Evolutionary conservation across 2,797 vertebrate genomes (phyloP).

Genomic region (Anabacerthia variegaticeps): DNA sequence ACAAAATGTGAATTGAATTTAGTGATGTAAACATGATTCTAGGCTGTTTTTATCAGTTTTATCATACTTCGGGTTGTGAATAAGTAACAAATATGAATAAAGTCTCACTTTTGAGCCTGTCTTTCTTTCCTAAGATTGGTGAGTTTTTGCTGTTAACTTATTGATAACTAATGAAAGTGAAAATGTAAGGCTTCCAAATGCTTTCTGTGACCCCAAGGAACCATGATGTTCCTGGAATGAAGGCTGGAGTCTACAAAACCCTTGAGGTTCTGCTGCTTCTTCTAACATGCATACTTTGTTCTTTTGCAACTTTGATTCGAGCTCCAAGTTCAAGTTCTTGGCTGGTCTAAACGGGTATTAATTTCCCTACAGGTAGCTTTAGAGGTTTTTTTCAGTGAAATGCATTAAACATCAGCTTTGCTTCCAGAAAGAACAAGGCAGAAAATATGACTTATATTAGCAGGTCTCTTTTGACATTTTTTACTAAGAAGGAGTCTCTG

Average conservation of each 20-base stretch:
- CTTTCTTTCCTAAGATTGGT: constrained; percentile 11
- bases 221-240: neutral
- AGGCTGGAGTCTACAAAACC: neutral
- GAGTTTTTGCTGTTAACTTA: neutral
- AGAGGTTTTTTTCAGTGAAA: neutral
- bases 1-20: constrained; percentile 69
- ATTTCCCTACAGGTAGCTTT: neutral
- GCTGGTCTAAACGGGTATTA: neutral
- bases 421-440: neutral
- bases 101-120: constrained; percentile 72
- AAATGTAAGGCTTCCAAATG: neutral
- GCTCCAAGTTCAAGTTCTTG: neutral
- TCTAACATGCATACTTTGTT: neutral
- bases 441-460: neutral
- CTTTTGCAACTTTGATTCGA: neutral
- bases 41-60: constrained; percentile 76
- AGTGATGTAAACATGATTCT: constrained; percentile 67
- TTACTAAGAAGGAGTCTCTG: neutral
- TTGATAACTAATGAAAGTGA: neutral
- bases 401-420: neutral
- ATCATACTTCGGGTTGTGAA: constrained; percentile 72
- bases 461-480: neutral
- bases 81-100: constrained; percentile 77
- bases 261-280: neutral
- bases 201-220: neutral